phyloP scores from a whole-genome alignment of 2,888 invertebrate genomes.

The Oxystoma pomonae region DNA sequence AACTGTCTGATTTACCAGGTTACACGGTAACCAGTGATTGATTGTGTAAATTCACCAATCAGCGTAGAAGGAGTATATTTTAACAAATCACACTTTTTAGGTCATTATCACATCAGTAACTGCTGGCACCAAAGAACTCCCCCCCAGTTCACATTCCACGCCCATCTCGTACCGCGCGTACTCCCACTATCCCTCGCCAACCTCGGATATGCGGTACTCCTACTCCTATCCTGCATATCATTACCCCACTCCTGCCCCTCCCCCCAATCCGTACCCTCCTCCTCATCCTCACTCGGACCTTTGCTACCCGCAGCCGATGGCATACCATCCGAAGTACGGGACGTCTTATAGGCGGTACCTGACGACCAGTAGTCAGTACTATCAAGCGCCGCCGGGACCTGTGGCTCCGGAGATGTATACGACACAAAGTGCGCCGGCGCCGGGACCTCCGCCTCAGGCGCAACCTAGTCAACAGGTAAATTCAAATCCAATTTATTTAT shows the following conservation, averaged over 20 bases:
- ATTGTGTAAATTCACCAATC: too few species aligned
- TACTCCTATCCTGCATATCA: slow-evolving; percentile 47
- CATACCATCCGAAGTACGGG: slow-evolving; percentile 31
- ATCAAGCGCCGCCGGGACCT: background rate
- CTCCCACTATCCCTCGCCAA: slow-evolving; percentile 45
- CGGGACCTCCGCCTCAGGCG: slow-evolving; percentile 22
- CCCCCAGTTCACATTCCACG: slow-evolving; percentile 50
- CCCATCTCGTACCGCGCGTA: slow-evolving; percentile 46
- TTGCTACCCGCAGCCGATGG: slow-evolving; percentile 15
- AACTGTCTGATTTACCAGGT: too few species aligned
- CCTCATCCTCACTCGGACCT: slow-evolving; percentile 15
- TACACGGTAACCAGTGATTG: too few species aligned
- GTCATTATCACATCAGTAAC: slow-evolving; percentile 48
- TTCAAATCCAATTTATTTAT: too few species aligned
- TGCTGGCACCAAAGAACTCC: slow-evolving; percentile 40
- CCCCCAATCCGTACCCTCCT: slow-evolving; percentile 43
- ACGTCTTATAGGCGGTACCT: slow-evolving; percentile 43
- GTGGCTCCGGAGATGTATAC: slow-evolving; percentile 42
- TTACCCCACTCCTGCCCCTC: slow-evolving; percentile 51
- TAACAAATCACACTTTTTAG: slow-evolving; percentile 32
- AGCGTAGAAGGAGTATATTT: too few species aligned
- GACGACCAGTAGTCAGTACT: slow-evolving; percentile 47
- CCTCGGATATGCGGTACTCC: slow-evolving; percentile 41
- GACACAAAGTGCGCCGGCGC: slow-evolving; percentile 38
- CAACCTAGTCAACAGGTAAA: slow-evolving; percentile 42